Conservation (phyloP, 2,113 vertebrate species). For the Strix aluco region DNA sequence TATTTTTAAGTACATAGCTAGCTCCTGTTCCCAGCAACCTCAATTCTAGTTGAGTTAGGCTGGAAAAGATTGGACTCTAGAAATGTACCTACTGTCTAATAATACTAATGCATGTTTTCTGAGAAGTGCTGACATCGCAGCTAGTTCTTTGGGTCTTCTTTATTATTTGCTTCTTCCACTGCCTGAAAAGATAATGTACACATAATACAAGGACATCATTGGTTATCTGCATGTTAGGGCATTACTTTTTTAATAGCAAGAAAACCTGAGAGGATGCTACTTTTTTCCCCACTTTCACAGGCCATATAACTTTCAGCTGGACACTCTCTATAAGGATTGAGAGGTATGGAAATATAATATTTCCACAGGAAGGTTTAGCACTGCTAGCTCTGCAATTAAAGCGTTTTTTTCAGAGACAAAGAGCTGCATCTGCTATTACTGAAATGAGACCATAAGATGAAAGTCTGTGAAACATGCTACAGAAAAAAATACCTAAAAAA, state of each 20-base stretch:
- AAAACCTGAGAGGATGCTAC: not conserved
- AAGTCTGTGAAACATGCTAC: not conserved
- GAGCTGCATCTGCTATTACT: not conserved
- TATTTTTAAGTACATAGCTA: not conserved
- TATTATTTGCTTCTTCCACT: not conserved
- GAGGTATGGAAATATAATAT: accelerated
- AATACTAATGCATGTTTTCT: accelerated
- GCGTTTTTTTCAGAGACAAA: not conserved
- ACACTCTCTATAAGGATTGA: not conserved
- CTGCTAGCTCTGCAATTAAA: not conserved
- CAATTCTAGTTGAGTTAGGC: not conserved
- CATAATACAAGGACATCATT: not conserved
- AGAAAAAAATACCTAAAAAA: not conserved
- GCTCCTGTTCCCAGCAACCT: not conserved
- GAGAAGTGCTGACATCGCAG: not conserved
- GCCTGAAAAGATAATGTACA: accelerated
- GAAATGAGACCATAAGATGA: not conserved
- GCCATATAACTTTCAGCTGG: not conserved
- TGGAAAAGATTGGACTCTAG: accelerated
- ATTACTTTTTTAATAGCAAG: not conserved
- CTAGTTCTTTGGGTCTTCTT: not conserved
- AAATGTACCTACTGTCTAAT: not conserved
- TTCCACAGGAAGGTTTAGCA: accelerated
- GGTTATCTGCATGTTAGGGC: not conserved
- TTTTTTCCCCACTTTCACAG: not conserved